Conservation (phyloP, 2,113 vertebrate genomes). For the Synodontis membranacea region DNA sequence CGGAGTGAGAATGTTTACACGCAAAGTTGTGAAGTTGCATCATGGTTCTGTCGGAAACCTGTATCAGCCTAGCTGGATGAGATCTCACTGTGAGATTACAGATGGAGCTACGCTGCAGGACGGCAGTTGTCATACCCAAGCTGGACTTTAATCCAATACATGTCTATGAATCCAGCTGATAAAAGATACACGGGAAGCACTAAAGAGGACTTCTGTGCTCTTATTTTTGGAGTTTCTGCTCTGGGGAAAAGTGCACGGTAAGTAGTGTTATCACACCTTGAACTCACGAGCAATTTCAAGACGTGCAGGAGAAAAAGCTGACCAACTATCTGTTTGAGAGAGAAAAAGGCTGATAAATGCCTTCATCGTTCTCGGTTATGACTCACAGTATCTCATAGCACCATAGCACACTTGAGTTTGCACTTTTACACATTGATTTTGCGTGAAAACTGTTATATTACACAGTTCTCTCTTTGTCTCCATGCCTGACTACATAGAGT, state of each 20-base stretch:
- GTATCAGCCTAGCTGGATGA: constrained; percentile 8
- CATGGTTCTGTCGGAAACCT: neutral
- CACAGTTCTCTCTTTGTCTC: constrained; percentile 14
- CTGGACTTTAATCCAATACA: constrained; percentile 13
- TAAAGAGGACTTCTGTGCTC: too few relatives aligned
- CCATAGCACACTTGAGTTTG: constrained; percentile 55
- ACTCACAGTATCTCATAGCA: constrained; percentile 62
- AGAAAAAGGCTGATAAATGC: constrained; percentile 72
- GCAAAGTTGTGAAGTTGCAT: constrained; percentile 12
- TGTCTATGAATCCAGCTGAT: constrained; percentile 1
- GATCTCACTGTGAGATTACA: constrained; percentile 6
- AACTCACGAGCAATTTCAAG: neutral
- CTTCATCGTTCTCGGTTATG: constrained; percentile 62
- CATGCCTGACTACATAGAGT: neutral
- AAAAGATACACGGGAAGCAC: constrained; percentile 6
- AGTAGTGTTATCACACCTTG: constrained; percentile 49
- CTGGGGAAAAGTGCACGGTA: constrained; percentile 48
- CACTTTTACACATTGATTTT: constrained; percentile 47
- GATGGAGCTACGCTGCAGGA: neutral
- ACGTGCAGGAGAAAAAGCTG: constrained; percentile 49
- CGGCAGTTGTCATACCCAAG: neutral
- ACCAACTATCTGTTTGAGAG: constrained; percentile 63
- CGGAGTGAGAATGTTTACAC: neutral
- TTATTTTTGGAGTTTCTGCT: constrained; percentile 10
- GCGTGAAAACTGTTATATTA: constrained; percentile 44